Evolutionary conservation across 2,113 vertebrate species (phyloP), one percentile per base, ranked within the genome.

Genomic region (Xiphophorus maculatus): DNA sequence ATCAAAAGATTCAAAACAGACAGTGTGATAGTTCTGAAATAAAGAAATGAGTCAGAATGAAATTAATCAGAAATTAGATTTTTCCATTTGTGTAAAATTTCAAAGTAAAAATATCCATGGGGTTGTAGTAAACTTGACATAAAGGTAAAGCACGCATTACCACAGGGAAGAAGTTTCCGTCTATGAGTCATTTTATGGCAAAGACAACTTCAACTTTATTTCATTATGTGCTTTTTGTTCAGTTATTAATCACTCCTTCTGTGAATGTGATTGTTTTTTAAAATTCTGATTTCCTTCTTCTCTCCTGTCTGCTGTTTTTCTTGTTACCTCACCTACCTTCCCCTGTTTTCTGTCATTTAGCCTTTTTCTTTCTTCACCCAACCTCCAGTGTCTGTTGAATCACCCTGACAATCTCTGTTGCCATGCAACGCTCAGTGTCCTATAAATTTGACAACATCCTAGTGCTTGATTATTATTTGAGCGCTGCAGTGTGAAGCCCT

Each of bases 381-480:
- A 91, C 88, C 90, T 86, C 79, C 73, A 84, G 71, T 22, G 71
- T 73, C 82, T 88, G 84, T 89, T 72, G 82, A 84, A 94, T 92
- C 86, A 85, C 89, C 73, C 83, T 71, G 79, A 84, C 90, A 89
- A 92, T 93, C 86, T 91, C 87, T 90, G 93, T 94, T 94, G 93
- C 93, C 93, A 94, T 86, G 93, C 93, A 88, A 94, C 90, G 44
- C 85, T 83, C 84, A 33, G 82, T 88, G 91, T 91, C 93, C 88
- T 92, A 91, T 93, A 92, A 91, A 93, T 93, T 91, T 94, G 92
- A 93, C 90, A 93, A 93, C 91, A 93, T 91, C 88, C 84, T 73
- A 73, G 81, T 71, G 88, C 90, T 88, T 92, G 92, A 94, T 94
- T 93, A 94, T 93, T 92, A 93, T 94, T 94, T 93, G 85, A 92